Base-by-base conservation (phyloP, 2,797 vertebrate species). In the Myotis pilosus region DNA sequence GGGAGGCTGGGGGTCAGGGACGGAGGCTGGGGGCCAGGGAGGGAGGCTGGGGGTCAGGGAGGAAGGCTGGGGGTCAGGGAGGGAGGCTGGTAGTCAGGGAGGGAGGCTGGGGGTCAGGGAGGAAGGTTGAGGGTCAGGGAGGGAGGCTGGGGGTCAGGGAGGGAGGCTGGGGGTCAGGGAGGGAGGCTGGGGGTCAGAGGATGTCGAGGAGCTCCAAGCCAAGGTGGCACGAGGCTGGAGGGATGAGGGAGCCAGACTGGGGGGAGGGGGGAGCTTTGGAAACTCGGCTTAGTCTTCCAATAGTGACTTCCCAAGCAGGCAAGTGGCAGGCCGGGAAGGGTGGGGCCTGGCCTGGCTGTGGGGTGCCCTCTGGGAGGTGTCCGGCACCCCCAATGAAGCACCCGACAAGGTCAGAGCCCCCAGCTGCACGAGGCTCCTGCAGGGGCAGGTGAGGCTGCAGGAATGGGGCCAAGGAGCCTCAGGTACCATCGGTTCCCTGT, bases 401-500 rank as follows among this genome's bases (percentile, higher is more conserved):
- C 12, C 71, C 0, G 0, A 20, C 0, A 0, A 30, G 13, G 22
- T 28, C 47, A 66, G 85, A 33, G 3, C 30, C 30, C 41, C 4
- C 57, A 28, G 72, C 11, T 5, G 1, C 17, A 22, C 51, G 4
- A 1, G 28, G 1, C 6, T 36, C 25, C 51, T 68, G 47, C 23
- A 4, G 1, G 15, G 0, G n/a, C 25, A 17, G 22, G 17, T 17
- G 75, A 28, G 28, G 64, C 12, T 8, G 20, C 38, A 1, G 3
- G 49, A 30, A 25, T 23, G 6, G 22, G 3, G 23, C 33, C 5
- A 1, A 66, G 8, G 23, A 38, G 55, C 19, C 38, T 3, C 2
- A 3, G 8, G 38, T 5, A 23, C 20, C 33, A 3, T 20, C 0
- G 0, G 0, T 22, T 66, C 13, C 41, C 49, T 74, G 9, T 1